phyloP scores from a whole-genome alignment of 2,113 vertebrate species.

The Amia ocellicauda region DNA sequence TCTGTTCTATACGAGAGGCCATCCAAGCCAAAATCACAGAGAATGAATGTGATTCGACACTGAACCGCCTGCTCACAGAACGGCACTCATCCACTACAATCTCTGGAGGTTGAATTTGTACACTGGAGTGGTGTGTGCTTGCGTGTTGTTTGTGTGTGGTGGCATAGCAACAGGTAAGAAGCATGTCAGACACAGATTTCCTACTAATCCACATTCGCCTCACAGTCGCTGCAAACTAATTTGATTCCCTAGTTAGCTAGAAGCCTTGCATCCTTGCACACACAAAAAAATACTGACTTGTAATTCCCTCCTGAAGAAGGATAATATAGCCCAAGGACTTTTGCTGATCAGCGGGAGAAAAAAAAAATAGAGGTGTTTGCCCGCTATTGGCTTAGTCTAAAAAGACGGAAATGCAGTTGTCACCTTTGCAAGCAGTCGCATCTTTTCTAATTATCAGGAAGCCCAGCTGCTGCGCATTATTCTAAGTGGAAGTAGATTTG shows the following conservation, averaged over 20 bases:
- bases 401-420: background rate
- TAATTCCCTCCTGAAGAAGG: background rate
- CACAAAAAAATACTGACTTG: constrained; percentile 3
- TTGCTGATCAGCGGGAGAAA: background rate
- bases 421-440: background rate
- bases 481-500: background rate
- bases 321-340: background rate
- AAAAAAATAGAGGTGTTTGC: background rate
- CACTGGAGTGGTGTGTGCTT: too few relatives aligned
- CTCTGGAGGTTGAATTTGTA: too few relatives aligned
- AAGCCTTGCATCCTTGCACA: background rate
- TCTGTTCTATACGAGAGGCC: too few relatives aligned
- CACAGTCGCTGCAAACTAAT: background rate
- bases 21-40: too few relatives aligned
- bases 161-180: too few relatives aligned
- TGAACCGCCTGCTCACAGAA: too few relatives aligned
- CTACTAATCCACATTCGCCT: background rate
- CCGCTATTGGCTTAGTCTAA: background rate
- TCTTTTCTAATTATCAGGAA: background rate
- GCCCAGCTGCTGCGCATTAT: background rate
- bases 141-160: too few relatives aligned
- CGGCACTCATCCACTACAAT: too few relatives aligned
- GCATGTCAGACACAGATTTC: background rate
- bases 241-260: background rate
- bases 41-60: too few relatives aligned